Base-by-base conservation (phyloP, 2,888 invertebrate genomes). In the Euzetes globulus region DNA sequence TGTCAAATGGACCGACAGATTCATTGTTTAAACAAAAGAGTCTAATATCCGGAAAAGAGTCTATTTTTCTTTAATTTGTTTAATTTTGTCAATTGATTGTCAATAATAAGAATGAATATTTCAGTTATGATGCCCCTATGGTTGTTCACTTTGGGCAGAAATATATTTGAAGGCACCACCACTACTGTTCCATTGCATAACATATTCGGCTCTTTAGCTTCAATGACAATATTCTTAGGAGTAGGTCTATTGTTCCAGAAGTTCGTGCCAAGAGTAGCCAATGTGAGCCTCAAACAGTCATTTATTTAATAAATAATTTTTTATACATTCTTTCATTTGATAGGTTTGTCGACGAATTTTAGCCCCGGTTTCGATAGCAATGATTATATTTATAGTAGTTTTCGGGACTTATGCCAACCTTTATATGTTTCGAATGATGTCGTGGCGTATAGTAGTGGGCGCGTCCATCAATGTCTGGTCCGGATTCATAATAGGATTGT, bases 361-460 rank as follows among this genome's bases (percentile, higher is more conserved):
- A 75, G 95, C 94, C 80, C 92, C 91, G 1, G 90, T 93, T 80
- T 91, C 93, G 0, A 86, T 89, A 0, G 82, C 89, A 27, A 85
- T 94, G 72, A 88, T 95, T 77, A 80, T 93, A 15, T 91, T 92
- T 80, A 92, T 83, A 0, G 82, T 94, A 5, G 82, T 90, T 6
- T 93, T 95, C 83, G 95, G 94, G 0, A 89, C 92, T 63, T 86
- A 90, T 75, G 90, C 92, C n/a, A 95, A 96, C 83, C 82, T 91
- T 72, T 95, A 93, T 83, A 87, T 96, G 74, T 94, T 96, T 82
- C 84, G 90, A 81, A 84, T 96, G 78, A 92, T 96, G 82, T 90
- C 90, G 1, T 93, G 92, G 92, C 74, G 71, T 85, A 91, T 93
- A 76, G 81, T 90, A 25, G 81, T 91, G 11, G 89, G 91, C 1